Evolutionary conservation across 2,113 vertebrate species (phyloP).

Genomic region (Synodontis membranacea): DNA sequence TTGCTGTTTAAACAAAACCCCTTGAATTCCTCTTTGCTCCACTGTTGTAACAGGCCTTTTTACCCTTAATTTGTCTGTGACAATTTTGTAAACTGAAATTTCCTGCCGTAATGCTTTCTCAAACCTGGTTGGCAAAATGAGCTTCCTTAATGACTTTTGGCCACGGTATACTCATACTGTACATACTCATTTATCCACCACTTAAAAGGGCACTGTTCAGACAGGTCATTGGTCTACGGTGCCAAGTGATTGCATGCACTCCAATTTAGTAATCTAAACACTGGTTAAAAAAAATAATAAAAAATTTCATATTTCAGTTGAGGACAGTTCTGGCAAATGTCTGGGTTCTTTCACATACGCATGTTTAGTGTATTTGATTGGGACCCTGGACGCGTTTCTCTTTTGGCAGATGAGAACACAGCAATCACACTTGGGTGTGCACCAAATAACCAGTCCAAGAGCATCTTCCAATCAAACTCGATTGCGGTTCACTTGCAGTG

Average conservation of each 20-base stretch:
- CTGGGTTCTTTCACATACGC: no score
- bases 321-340: slow-evolving; percentile 3
- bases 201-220: slow-evolving; percentile 8
- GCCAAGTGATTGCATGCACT: not conserved
- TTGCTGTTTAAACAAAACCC: not conserved
- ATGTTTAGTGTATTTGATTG: not conserved
- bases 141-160: slow-evolving; percentile 1
- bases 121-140: slow-evolving; percentile 5
- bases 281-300: slow-evolving; percentile 4
- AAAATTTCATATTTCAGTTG: not conserved
- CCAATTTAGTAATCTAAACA: not conserved
- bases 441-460: not conserved
- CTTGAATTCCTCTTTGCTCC: not conserved
- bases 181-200: not conserved
- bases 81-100: slow-evolving; percentile 9
- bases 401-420: not conserved
- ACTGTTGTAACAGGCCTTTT: not conserved
- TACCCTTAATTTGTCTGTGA: slow-evolving; percentile 21
- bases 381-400: not conserved
- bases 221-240: not conserved
- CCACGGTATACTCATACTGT: not conserved
- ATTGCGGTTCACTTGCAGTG: not conserved
- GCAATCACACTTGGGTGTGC: not conserved
- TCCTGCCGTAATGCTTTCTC: slow-evolving; percentile 11
- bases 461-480: not conserved